These are phyloP conservation scores for Meteorus cinctellus DNA, from an alignment of 2,888 invertebrate genomes.

Conservation along the genomic window DNA sequence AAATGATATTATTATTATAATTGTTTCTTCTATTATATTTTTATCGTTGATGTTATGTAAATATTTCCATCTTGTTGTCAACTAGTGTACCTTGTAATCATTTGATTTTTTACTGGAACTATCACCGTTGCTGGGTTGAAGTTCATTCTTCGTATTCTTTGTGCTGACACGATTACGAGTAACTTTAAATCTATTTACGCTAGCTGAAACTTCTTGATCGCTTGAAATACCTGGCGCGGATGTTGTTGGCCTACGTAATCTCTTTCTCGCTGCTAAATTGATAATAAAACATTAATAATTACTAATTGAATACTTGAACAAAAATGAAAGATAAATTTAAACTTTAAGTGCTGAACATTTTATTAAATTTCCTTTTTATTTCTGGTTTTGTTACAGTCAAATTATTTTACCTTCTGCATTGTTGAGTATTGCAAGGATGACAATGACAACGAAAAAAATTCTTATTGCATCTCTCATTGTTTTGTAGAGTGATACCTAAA, in stretches of 20 bases:
- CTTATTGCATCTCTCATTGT: conserved; percentile 58
- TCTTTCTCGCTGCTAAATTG: conserved; percentile 78
- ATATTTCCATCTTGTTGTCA: conserved; percentile 27
- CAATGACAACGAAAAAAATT: conserved; percentile 62
- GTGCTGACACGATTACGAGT: conserved; percentile 67
- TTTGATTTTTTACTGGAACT: conserved; percentile 49
- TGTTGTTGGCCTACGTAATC: conserved; percentile 81
- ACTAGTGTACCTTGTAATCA: conserved; percentile 67
- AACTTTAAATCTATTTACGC: conserved; percentile 79
- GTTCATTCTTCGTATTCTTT: conserved; percentile 69
- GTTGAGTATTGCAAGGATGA: conserved; percentile 61
- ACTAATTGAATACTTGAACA: not conserved
- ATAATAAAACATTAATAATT: conserved; percentile 40
- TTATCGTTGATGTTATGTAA: not conserved
- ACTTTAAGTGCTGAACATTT: no score
- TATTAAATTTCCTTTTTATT: not conserved
- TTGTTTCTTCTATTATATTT: not conserved
- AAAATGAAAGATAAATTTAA: no score
- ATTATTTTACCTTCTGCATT: conserved; percentile 66
- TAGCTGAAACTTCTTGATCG: conserved; percentile 78
- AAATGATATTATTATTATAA: not conserved
- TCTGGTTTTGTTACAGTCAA: not conserved
- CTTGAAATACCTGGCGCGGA: conserved; percentile 75
- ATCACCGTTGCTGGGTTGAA: conserved; percentile 61
- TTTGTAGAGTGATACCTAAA: conserved; percentile 60